Evolutionary conservation across 2,113 vertebrate species (phyloP), one percentile per base, ranked within the genome.

Genomic region (Heterocephalus glaber): DNA sequence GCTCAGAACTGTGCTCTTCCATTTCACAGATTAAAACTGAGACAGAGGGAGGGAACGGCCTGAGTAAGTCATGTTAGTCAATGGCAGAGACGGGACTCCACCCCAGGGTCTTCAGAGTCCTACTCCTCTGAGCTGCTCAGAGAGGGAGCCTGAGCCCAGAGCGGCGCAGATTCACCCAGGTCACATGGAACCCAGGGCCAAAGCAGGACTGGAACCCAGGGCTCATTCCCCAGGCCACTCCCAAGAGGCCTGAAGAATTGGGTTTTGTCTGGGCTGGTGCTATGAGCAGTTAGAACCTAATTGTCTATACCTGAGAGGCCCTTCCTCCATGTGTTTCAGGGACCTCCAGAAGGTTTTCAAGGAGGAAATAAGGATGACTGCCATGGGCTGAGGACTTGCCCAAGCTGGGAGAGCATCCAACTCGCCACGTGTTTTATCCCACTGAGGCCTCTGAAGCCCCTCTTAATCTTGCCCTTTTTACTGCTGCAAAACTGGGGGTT

Each of bases 401-500:
- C 52, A 52, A 52, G 52, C 52, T 12, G 7, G 52, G n/a, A 1
- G 0, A 1, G 38, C 20, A 0, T 22, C 70, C 16, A 20, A 1
- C 24, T 30, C n/a, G 22, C 7, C 3, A 0, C 41, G 7, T 6
- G 9, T 19, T 66, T 80, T 49, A 6, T 16, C 60, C n/a, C 28
- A 2, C 30, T 0, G 35, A 79, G 41, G 44, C 30, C 26, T 30
- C 49, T 35, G 10, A 60, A 87, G 38, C 24, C 56, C 30, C 20
- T 19, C 0, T 1, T 52, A 8, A 38, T n/a, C 26, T 4, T 65
- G n/a, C 6, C 16, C 30, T 84, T 41, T 63, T 41, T 35, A 8
- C 24, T 60, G 38, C 35, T 30, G 76, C 41, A 38, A 65, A 96
- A 70, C 5, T 4, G 6, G 41, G 38, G 35, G 10, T 38, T 92